Evolutionary conservation across 2,888 invertebrate genomes (phyloP).

Genomic region (Torymus tubicola): DNA sequence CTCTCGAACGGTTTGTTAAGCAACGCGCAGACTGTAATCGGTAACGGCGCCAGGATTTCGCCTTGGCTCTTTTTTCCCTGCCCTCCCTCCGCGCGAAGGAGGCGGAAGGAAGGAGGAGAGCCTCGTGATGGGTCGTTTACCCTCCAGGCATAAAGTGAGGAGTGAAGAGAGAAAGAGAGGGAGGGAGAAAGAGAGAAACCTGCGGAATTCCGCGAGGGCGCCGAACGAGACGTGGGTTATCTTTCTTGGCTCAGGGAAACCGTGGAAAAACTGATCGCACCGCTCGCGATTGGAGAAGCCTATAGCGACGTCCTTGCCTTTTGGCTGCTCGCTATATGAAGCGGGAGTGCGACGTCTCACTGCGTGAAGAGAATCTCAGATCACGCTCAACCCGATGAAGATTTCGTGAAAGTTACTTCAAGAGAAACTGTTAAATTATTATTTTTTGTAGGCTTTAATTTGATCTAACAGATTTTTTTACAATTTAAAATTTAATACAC

Average conservation of each 20-base stretch:
- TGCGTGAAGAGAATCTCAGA: too few relatives aligned
- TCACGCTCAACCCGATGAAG: too few relatives aligned
- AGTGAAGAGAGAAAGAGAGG: not conserved
- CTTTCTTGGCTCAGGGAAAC: constrained; percentile 39
- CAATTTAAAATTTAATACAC: too few relatives aligned
- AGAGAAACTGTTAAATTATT: too few relatives aligned
- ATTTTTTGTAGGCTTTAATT: too few relatives aligned
- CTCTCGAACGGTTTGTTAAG: constrained; percentile 29
- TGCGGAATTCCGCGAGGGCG: constrained; percentile 27
- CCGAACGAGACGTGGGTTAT: constrained; percentile 44
- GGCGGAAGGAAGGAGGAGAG: not conserved
- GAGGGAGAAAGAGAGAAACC: constrained; percentile 20
- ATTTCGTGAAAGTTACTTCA: too few relatives aligned
- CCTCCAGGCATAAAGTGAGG: not conserved
- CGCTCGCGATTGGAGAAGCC: not conserved
- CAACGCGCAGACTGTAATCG: constrained; percentile 38
- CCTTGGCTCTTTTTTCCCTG: constrained; percentile 16
- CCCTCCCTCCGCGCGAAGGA: not conserved
- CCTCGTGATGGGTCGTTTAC: constrained; percentile 26
- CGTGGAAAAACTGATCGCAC: constrained; percentile 30
- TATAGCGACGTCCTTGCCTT: not conserved
- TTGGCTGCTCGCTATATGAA: not conserved
- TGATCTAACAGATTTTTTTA: too few relatives aligned
- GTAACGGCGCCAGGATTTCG: constrained; percentile 52
- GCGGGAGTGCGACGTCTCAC: not conserved